Evolutionary conservation across 1,140 invertebrate genomes (phyloP), one percentile per base, ranked within the genome.

Genomic region (Tetramorium alpestre): DNA sequence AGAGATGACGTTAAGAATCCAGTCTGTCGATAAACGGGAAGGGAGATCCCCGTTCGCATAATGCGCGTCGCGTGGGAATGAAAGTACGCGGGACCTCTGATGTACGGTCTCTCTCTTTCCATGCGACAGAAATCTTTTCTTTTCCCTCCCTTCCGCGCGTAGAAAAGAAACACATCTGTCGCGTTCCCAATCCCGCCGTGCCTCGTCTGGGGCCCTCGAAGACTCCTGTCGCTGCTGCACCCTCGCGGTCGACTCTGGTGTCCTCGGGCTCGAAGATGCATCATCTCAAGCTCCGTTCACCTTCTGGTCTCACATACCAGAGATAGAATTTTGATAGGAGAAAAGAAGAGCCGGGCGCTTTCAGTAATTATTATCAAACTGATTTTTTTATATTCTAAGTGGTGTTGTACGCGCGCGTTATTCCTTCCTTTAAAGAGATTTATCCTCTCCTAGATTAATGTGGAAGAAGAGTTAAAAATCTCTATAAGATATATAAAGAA

Each of bases 221-320:
- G 16, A 67, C 64, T 87, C 90, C n/a, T 90, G 87, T 91, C 62
- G 84, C 51, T 91, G 90, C 90, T 91, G 90, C 90, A 56, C 89
- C 51, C 90, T 91, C 64, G 60, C 62, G 73, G 87, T 60, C 65
- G 69, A 49, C 1, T 16, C 11, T 16, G 13, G 70, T 18, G 73
- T 81, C 16, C n/a, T 22, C 25, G n/a, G 25, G 6, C 33, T 28
- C 38, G 49, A 58, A 51, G 47, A 44, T 2, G 18, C 11, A 56
- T 0, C 25, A 25, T 47, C 47, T 8, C 44, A 33, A 38, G n/a
- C 2, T 64, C 28, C 28, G 25, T 13, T 47, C 16, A 33, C 18
- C 0, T 38, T 49, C 33, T 33, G 33, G 33, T 33, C 33, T 33
- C 33, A 33, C 33, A 0, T 7, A 18, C 4, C 10, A 5, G 1